Conservation (phyloP, 2,113 vertebrate species). For the Sciurus niger region DNA sequence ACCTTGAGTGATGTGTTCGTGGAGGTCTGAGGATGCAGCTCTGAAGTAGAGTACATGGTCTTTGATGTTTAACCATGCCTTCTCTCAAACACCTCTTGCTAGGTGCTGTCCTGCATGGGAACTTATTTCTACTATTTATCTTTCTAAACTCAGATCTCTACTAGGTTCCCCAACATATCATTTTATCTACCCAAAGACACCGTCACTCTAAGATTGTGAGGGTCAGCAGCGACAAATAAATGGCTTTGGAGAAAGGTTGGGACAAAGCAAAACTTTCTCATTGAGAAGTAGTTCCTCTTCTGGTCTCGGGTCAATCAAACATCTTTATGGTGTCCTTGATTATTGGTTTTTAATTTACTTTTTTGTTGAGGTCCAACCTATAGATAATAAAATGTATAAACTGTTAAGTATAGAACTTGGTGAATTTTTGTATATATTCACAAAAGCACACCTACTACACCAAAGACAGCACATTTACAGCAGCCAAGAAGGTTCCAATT, state of each 20-base stretch:
- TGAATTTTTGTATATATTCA: neutral
- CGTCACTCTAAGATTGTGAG: neutral
- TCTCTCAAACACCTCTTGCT: neutral
- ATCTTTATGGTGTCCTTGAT: neutral
- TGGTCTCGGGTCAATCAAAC: neutral
- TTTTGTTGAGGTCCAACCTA: neutral
- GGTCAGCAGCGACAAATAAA: neutral
- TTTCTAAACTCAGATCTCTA: neutral
- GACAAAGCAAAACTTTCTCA: neutral
- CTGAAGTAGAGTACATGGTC: neutral
- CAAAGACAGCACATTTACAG: neutral
- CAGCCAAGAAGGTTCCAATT: neutral
- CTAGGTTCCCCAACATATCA: neutral
- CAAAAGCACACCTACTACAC: neutral
- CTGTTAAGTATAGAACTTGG: neutral
- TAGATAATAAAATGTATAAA: neutral
- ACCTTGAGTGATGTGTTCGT: neutral
- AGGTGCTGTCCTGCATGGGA: neutral
- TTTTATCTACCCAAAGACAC: neutral
- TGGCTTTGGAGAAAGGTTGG: neutral
- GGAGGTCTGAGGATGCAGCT: neutral
- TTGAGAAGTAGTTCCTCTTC: neutral
- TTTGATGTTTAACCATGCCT: neutral
- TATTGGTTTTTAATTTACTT: neutral
- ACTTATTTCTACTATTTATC: neutral